phyloP scores from a whole-genome alignment of 1,140 invertebrate genomes.

The Drosophila neocordata region DNA sequence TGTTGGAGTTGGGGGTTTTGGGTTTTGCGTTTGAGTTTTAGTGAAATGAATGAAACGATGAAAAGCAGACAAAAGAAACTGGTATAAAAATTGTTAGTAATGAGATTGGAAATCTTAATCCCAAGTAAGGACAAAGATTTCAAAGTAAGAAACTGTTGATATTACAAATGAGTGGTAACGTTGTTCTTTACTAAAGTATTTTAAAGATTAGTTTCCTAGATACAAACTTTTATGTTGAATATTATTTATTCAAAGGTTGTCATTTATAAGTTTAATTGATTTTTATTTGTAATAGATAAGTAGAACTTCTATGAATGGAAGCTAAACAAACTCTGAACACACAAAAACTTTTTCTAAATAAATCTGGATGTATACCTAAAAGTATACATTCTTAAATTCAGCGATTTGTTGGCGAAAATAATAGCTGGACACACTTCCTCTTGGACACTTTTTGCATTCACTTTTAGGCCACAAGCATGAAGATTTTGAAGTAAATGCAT shows the following conservation, averaged over 20 bases:
- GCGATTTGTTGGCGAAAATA: slow-evolving; percentile 7
- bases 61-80: slow-evolving; percentile 1
- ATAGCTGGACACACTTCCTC: background rate
- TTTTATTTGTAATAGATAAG: too few species aligned
- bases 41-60: background rate
- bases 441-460: slow-evolving; percentile 31
- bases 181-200: background rate
- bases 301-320: too few species aligned
- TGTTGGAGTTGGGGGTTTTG: background rate
- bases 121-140: background rate
- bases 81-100: background rate
- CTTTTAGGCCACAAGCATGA: slow-evolving; percentile 39
- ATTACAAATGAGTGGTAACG: background rate
- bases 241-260: too few species aligned
- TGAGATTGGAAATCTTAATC: slow-evolving; percentile 6
- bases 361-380: too few species aligned
- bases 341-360: too few species aligned
- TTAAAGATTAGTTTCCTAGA: background rate
- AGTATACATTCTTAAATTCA: background rate
- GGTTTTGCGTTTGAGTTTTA: background rate
- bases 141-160: background rate
- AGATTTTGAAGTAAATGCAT: slow-evolving; percentile 40
- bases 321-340: too few species aligned
- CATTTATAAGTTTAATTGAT: too few species aligned
- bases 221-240: too few species aligned